Base-by-base conservation (phyloP, 2,888 invertebrate species). In the Yponomeuta cagnagella region DNA sequence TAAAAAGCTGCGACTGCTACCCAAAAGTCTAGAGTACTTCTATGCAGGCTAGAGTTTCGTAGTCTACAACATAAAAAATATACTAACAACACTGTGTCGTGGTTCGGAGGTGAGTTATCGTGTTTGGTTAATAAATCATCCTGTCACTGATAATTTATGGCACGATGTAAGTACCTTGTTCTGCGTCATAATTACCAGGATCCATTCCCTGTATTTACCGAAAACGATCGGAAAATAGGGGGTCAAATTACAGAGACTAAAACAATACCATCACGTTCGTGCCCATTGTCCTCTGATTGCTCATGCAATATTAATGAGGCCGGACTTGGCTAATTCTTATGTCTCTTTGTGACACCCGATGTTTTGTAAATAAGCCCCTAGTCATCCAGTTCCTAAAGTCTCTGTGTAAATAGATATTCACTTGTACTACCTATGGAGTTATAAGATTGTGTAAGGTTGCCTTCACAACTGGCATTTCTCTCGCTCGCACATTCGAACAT, bases 121-220 rank as follows among this genome's bases (percentile, higher is more conserved):
- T 72, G 48, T 23, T 23, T 64, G 64, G 30, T 10, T 64, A 31
- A 31, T 31, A 64, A 31, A 64, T 23, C 64, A 64, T 64, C 64
- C 10, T 31, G 23, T 64, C 52, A 58, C 15, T 58, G 2, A 15
- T 8, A 58, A 58, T 58, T 58, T 58, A 58, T 58, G 52, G 52
- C 52, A 58, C 2, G 52, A 58, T 8, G 15, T 58, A 58, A 58
- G 52, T 58, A 58, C 52, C 15, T 15, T 15, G 52, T 58, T 58
- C 52, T 12, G 15, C 52, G 52, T 58, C 52, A 58, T 58, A 58
- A 58, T 58, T 58, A 58, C 15, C 52, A 58, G 52, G 52, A 58
- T 58, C 52, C 52, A 58, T 58, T 58, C 5, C 52, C 52, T 58
- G 52, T 58, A 58, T 58, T 58, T 58, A 58, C 52, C 1, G 52